Evolutionary conservation across 2,888 invertebrate genomes (phyloP).

Genomic region (Agrochola lychnidis): DNA sequence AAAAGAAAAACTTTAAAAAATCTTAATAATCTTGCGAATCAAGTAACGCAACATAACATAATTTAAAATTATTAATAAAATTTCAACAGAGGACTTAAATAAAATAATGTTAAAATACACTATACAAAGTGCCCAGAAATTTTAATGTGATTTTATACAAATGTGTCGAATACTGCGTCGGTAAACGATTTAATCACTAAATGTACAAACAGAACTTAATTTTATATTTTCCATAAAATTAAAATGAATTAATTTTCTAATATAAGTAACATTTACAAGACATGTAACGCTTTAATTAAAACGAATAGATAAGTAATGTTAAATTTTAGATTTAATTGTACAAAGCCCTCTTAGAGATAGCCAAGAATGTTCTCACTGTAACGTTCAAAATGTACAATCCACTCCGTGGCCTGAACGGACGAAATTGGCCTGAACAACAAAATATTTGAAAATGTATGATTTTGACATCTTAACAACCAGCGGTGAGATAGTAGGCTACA

Average conservation of each 20-base stretch:
- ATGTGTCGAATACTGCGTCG: slow-evolving; percentile 68
- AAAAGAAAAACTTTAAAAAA: slow-evolving; percentile 71
- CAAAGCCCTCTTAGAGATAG: slow-evolving; percentile 62
- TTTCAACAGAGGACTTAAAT: slow-evolving; percentile 83
- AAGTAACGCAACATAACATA: slow-evolving; percentile 83
- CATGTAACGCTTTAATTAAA: slow-evolving; percentile 63
- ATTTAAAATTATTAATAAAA: slow-evolving; percentile 89
- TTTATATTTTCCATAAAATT: slow-evolving; percentile 40
- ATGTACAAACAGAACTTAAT: slow-evolving; percentile 72
- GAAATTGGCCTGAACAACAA: background rate
- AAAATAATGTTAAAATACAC: slow-evolving; percentile 75
- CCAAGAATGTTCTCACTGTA: slow-evolving; percentile 48
- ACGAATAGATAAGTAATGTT: slow-evolving; percentile 59
- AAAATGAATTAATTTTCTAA: slow-evolving; percentile 53
- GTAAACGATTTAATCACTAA: slow-evolving; percentile 76
- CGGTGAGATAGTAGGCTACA: slow-evolving; percentile 5
- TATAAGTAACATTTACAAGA: slow-evolving; percentile 69
- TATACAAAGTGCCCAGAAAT: slow-evolving; percentile 64
- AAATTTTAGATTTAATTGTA: slow-evolving; percentile 60
- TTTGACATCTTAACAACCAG: background rate
- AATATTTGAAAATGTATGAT: background rate
- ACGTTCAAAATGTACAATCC: slow-evolving; percentile 41
- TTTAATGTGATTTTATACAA: slow-evolving; percentile 63
- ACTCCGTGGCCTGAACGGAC: slow-evolving; percentile 13
- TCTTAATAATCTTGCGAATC: slow-evolving; percentile 83